Evolutionary conservation across 1,140 invertebrate species (phyloP).

Genomic region (Heterodera carotae): DNA sequence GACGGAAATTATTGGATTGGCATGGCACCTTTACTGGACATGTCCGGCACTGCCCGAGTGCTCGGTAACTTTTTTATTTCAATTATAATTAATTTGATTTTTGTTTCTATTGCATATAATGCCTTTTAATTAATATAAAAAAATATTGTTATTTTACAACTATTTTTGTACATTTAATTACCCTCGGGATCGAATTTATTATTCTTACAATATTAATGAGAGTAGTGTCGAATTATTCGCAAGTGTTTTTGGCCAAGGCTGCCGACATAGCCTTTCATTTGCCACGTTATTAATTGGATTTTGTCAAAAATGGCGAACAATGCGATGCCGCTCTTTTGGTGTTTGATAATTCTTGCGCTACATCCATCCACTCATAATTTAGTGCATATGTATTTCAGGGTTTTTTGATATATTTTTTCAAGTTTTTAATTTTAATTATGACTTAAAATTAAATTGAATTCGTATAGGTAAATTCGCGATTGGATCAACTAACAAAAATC

Average conservation of each 20-base stretch:
- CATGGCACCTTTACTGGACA: slow-evolving; percentile 36
- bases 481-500: too few species aligned
- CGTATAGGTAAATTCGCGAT: too few species aligned
- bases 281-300: background rate
- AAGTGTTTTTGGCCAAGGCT: background rate
- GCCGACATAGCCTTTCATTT: background rate
- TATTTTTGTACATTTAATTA: slow-evolving; percentile 9
- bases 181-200: background rate
- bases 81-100: too few species aligned
- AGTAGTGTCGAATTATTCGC: background rate
- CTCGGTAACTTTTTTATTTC: slow-evolving; percentile 28
- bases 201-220: background rate
- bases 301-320: background rate
- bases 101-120: too few species aligned
- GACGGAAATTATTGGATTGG: slow-evolving; percentile 37
- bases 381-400: too few species aligned
- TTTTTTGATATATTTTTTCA: too few species aligned
- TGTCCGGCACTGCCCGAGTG: slow-evolving; percentile 37
- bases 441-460: too few species aligned
- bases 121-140: slow-evolving; percentile 18
- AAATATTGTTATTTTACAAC: background rate
- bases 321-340: too few species aligned
- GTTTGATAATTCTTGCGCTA: too few species aligned
- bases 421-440: too few species aligned
- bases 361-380: too few species aligned